These are phyloP conservation scores for Linepithema humile DNA, from an alignment of 1,140 invertebrate genomes.

Conservation along the genomic window DNA sequence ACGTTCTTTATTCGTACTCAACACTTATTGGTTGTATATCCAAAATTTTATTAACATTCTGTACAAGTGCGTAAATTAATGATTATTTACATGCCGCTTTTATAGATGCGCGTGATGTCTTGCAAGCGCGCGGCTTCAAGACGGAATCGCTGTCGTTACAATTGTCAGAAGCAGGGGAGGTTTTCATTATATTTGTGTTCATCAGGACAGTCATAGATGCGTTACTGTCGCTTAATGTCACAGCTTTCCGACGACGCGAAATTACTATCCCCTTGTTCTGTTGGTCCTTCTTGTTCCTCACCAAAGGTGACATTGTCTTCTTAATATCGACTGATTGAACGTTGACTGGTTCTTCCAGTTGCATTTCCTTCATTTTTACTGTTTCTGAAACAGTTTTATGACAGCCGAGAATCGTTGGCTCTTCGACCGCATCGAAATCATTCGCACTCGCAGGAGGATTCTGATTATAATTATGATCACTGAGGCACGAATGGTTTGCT, in stretches of 20 bases:
- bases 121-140: constrained; percentile 40
- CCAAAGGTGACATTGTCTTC: neutral
- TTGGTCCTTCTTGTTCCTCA: neutral
- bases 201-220: constrained; percentile 68
- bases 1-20: no score
- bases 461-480: constrained; percentile 55
- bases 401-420: neutral
- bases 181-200: constrained; percentile 24
- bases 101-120: neutral
- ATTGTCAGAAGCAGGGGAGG: neutral
- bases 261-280: constrained; percentile 58
- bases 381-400: neutral
- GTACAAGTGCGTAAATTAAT: neutral
- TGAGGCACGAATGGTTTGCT: constrained; percentile 5
- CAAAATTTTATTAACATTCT: constrained; percentile 13
- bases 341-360: neutral
- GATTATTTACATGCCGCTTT: constrained; percentile 23
- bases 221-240: constrained; percentile 67
- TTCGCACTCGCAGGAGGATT: neutral
- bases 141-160: neutral
- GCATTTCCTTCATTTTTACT: neutral
- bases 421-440: neutral
- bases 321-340: neutral
- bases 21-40: no score
- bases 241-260: constrained; percentile 63